Base-by-base conservation (phyloP, 2,113 vertebrate species). In the Microcebus ravelobensis region DNA sequence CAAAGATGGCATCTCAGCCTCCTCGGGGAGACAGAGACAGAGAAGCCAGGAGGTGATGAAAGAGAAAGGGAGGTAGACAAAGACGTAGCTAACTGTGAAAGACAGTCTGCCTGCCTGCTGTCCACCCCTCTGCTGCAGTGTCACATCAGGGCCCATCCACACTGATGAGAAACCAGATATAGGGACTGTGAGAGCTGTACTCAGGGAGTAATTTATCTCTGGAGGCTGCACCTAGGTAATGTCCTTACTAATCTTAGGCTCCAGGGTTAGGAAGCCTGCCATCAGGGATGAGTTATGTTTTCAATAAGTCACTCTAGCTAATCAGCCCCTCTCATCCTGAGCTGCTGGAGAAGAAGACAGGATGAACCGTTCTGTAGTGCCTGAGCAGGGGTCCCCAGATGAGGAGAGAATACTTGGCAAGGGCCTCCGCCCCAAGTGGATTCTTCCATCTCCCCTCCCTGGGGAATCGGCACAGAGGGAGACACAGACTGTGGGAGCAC, bases 231-330 rank as follows among this genome's bases (percentile, higher is more conserved):
- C 61, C 90, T 87, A 83, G 31, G 67, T 97, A 97, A 98, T 92
- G 74, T 76, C 93, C 90, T 84, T 96, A 93, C 97, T 97, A 74
- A 87, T 97, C 98, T 91, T 82, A 92, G 97, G 97, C 95, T 97
- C 97, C 96, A 83, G 94, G 98, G 96, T 98, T 98, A 98, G 96
- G 97, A 98, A 98, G 96, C 89, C 97, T 98, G 97, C 98, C 98
- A 95, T 97, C 89, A 73, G 82, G 95, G 92, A 98, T 98, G 96
- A 98, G 97, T 98, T 98, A 97, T 96, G 80, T 95, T 97, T 97
- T 95, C 97, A 97, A 96, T 97, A 98, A 98, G 97, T 98, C 98
- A 98, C 96, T 98, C 96, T 79, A 94, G 97, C 96, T 98, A 98
- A 98, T 98, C 98, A 98, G 98, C 84, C 95, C 97, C 96, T 97